Conservation (phyloP, 2,113 vertebrate genomes). For the Cryptomyrus ogoouensis region DNA sequence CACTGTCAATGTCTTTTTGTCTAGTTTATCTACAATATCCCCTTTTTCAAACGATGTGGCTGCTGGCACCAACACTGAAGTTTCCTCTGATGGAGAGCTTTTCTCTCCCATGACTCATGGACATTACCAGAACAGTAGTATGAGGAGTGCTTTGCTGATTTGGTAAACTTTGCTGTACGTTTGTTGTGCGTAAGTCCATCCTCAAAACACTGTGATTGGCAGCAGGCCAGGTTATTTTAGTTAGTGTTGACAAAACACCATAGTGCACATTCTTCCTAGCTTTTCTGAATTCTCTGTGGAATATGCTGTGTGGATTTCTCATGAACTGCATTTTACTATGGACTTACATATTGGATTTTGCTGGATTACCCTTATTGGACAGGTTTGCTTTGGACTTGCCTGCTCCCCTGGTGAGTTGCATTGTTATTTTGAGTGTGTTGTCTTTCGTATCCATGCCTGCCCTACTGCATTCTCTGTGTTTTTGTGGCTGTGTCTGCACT, state of each 20-base stretch:
- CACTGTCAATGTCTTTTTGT: not conserved
- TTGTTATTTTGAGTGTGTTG: not conserved
- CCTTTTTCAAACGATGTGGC: not conserved
- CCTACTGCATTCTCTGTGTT: not conserved
- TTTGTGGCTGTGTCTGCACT: not conserved
- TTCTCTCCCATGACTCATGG: not conserved
- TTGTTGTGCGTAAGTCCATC: not conserved
- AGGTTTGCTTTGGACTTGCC: not conserved
- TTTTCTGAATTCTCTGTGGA: not conserved
- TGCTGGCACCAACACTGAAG: not conserved
- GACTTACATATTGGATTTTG: not conserved
- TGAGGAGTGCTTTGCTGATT: not conserved
- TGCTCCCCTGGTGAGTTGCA: not conserved
- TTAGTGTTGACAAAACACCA: not conserved
- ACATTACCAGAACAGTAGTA: not conserved
- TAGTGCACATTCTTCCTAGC: not conserved
- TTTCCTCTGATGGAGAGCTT: not conserved
- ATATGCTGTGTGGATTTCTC: not conserved
- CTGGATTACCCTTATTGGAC: not conserved
- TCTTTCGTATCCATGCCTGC: not conserved
- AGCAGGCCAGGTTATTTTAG: not conserved
- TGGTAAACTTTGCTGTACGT: not conserved
- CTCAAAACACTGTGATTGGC: not conserved
- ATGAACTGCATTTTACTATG: not conserved
- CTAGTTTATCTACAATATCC: not conserved